Evolutionary conservation across 64 coral and sea anemone genomes (phyloP).

Genomic region (Porites lutea): DNA sequence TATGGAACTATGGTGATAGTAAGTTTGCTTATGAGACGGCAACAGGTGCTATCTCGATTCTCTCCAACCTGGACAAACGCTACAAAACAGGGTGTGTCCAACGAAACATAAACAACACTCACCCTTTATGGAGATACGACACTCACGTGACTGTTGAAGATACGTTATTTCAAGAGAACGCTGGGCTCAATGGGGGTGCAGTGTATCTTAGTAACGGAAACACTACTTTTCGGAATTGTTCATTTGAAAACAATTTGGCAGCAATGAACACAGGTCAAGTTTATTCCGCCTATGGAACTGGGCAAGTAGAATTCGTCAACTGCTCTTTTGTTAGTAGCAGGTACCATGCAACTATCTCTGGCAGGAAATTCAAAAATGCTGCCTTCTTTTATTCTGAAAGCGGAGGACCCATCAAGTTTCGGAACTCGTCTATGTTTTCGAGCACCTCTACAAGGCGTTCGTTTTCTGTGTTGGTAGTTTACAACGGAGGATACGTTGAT

Average conservation of each 20-base stretch:
- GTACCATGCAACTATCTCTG: neutral
- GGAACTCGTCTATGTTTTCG: slow-evolving; percentile 53
- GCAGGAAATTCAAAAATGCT: neutral
- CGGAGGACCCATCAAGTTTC: slow-evolving; percentile 14
- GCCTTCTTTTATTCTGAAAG: slow-evolving; percentile 52
- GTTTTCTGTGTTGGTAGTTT: slow-evolving; percentile 14
- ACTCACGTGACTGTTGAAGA: slow-evolving; percentile 44
- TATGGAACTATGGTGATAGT: neutral
- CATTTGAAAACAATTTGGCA: slow-evolving; percentile 60
- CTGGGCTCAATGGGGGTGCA: neutral
- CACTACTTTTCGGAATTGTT: slow-evolving; percentile 16
- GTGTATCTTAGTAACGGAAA: slow-evolving; percentile 51
- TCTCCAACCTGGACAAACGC: neutral
- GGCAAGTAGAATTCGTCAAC: slow-evolving; percentile 14
- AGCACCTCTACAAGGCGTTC: neutral
- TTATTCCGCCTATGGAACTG: slow-evolving; percentile 41
- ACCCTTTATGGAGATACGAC: slow-evolving; percentile 14
- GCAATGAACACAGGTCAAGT: slow-evolving; percentile 15
- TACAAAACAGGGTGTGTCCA: slow-evolving; percentile 15
- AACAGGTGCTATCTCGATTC: slow-evolving; percentile 11
- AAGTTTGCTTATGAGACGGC: slow-evolving; percentile 5
- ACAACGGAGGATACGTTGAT: slow-evolving; percentile 30
- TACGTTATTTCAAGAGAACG: slow-evolving; percentile 42
- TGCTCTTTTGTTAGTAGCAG: slow-evolving; percentile 18
- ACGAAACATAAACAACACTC: neutral